Base-by-base conservation (phyloP, 2,797 vertebrate species). In the Cetoscarus ocellatus region DNA sequence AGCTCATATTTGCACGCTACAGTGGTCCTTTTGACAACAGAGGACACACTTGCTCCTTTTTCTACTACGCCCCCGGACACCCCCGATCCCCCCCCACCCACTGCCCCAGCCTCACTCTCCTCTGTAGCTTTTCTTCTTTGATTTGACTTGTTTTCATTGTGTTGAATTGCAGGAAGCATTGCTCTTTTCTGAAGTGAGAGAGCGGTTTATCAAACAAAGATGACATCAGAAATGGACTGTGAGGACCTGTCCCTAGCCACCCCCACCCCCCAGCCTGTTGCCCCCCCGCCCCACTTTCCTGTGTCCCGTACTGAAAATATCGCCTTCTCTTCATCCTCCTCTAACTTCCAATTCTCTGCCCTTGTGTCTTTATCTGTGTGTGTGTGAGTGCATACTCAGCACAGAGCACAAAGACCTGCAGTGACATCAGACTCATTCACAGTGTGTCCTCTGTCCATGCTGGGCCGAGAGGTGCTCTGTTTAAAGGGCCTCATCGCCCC, bases 381-480 rank as follows among this genome's bases (percentile, higher is more conserved):
- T 76, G 51, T 47, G 66, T 45, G 79, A 60, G 56, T 79, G 80
- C 77, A 78, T 77, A 80, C 84, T 92, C 86, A 88, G 89, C 86
- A 90, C 71, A 83, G 73, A 77, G 64, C 89, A 92, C 90, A 91
- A 92, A 92, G 89, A 90, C 85, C 80, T 61, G 84, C 83, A 90
- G 85, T 89, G 86, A 92, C 88, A 87, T 91, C 91, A 89, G 81
- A 80, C 75, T 82, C 79, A 84, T 88, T 91, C 87, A 92, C 88
- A 91, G 78, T 82, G 86, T 77, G 76, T 90, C 82, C 85, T 89
- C 90, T 91, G 87, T 90, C 71, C 71, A 55, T 9, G 1, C 73
- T 86, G 79, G 73, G 62, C 77, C 72, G 59, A 82, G 90, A 88
- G 83, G 81, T 88, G 86, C 71, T 81, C 80, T 81, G 85, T 86